These are phyloP conservation scores for Sebastes itinus DNA, from an alignment of 2,797 vertebrate genomes.

Conservation along the genomic window DNA sequence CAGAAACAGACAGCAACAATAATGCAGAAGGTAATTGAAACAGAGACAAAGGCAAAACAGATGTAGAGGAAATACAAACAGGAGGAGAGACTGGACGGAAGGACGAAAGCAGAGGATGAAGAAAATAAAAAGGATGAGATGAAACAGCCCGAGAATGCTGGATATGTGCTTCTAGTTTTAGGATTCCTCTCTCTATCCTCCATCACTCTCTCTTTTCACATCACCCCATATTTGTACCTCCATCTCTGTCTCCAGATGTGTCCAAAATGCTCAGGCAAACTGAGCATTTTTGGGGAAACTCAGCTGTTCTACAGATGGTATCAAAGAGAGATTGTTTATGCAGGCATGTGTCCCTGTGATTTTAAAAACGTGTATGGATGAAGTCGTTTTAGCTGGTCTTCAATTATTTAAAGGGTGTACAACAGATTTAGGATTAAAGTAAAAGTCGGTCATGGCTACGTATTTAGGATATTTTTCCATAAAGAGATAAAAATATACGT, in stretches of 20 bases:
- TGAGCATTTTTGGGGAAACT: slow-evolving; percentile 35
- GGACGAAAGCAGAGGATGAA: slow-evolving; percentile 19
- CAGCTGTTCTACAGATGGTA: slow-evolving; percentile 71
- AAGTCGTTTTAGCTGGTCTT: neutral
- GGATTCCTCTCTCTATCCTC: neutral
- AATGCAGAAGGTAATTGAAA: slow-evolving; percentile 9
- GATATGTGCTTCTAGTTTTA: slow-evolving; percentile 18
- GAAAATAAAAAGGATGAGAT: slow-evolving; percentile 26
- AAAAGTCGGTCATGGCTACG: neutral
- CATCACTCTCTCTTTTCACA: slow-evolving; percentile 6
- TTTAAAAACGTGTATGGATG: slow-evolving; percentile 5
- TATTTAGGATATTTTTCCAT: neutral
- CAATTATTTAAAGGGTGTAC: neutral
- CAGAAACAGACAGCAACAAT: slow-evolving; percentile 11
- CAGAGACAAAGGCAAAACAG: slow-evolving; percentile 30
- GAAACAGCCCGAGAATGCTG: slow-evolving; percentile 14
- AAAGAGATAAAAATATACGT: neutral
- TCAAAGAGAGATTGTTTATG: slow-evolving; percentile 44
- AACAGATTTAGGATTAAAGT: neutral
- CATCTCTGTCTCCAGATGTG: slow-evolving; percentile 43
- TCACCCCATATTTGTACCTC: neutral
- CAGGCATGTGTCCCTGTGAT: neutral
- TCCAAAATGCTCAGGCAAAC: no score
- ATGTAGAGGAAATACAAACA: slow-evolving; percentile 47
- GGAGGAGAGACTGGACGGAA: neutral